Evolutionary conservation across 2,113 vertebrate species (phyloP).

Genomic region (Haliaeetus leucogaster): DNA sequence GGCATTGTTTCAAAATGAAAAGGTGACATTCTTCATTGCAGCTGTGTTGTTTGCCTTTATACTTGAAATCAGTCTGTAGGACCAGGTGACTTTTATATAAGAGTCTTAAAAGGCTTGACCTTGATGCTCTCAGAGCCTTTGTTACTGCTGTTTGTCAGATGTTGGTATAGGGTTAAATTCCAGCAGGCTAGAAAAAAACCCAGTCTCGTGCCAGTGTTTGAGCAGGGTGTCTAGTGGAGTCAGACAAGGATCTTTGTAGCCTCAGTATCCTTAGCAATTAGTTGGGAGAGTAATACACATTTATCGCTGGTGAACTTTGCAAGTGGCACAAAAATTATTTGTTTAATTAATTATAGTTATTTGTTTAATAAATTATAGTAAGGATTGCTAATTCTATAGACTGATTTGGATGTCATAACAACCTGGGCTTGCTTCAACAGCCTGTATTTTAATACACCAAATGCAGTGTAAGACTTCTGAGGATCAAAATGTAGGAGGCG

Average conservation of each 20-base stretch:
- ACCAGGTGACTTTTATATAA: conserved; percentile 42
- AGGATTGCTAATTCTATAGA: background rate
- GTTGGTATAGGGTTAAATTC: background rate
- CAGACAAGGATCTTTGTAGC: background rate
- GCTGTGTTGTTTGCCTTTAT: background rate
- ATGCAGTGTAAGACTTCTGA: background rate
- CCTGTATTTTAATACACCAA: background rate
- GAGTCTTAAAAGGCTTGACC: conserved; percentile 46
- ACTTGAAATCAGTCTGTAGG: background rate
- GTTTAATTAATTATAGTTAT: background rate
- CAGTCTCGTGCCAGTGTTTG: background rate
- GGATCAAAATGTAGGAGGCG: background rate
- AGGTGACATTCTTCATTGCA: background rate
- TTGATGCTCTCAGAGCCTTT: background rate
- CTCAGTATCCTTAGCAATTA: background rate
- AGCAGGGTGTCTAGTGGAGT: background rate
- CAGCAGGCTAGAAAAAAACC: background rate
- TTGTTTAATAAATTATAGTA: background rate
- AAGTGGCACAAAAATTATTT: background rate
- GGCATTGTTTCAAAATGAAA: background rate
- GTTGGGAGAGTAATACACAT: background rate
- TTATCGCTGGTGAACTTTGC: background rate
- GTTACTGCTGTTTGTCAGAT: background rate
- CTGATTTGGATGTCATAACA: background rate
- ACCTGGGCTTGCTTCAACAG: background rate